phyloP scores from a whole-genome alignment of 2,113 vertebrate species.

The Empidonax alnorum region DNA sequence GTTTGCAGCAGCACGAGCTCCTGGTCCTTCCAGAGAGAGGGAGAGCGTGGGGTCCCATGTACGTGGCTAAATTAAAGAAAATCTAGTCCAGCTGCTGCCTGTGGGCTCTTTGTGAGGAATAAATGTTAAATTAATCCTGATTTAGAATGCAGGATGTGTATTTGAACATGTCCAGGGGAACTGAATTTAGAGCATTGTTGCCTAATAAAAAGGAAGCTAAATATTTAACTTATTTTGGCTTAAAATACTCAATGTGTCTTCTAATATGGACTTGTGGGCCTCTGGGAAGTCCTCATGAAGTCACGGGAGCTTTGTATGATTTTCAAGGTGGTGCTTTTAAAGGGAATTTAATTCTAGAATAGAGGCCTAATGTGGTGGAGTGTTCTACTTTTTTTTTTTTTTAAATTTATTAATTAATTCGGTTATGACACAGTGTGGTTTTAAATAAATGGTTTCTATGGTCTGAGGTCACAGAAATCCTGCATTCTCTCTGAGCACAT shows the following conservation, averaged over 20 bases:
- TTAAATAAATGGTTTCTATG: conserved; percentile 6
- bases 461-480: neutral
- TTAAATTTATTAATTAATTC: neutral
- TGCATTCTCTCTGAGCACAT: neutral
- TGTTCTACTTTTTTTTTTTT: neutral
- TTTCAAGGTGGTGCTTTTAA: neutral
- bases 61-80: conserved; percentile 86
- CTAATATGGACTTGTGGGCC: rapidly evolving
- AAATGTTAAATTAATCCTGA: neutral
- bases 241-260: neutral
- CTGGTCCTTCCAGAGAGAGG: conserved; percentile 87
- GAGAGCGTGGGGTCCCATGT: conserved; percentile 94
- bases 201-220: neutral
- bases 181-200: neutral
- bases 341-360: neutral
- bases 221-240: neutral
- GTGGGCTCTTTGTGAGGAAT: neutral
- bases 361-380: neutral
- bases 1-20: conserved; percentile 76
- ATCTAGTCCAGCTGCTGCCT: neutral
- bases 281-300: neutral
- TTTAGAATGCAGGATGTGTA: neutral
- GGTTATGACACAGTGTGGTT: neutral
- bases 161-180: neutral
- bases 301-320: neutral